Conservation (phyloP, 2,113 vertebrate species). For the Etheostoma spectabile region DNA sequence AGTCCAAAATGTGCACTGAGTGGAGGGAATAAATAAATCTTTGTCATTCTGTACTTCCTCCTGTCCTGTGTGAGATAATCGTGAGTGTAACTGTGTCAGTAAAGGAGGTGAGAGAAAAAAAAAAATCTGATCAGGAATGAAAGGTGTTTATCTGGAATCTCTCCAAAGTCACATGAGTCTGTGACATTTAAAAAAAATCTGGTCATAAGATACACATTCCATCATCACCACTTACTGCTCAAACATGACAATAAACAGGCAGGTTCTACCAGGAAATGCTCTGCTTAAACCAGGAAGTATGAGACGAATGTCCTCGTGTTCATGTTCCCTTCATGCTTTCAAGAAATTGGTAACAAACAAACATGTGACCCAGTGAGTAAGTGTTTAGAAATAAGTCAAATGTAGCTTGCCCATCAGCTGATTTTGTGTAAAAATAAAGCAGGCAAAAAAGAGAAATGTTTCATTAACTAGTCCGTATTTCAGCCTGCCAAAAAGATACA, state of each 20-base stretch:
- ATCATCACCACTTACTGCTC: conserved; percentile 8
- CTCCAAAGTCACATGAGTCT: conserved; percentile 71
- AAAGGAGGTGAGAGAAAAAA: conserved; percentile 2
- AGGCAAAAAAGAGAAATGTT: not conserved
- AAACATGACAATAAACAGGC: not conserved
- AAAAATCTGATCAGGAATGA: too few species aligned
- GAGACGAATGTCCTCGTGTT: not conserved
- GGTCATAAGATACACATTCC: conserved; percentile 74
- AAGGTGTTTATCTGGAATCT: conserved; percentile 27
- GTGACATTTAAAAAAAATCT: conserved; percentile 61
- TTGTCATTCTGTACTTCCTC: conserved; percentile 43
- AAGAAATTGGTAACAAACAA: not conserved
- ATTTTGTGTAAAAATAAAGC: not conserved
- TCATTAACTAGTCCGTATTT: not conserved
- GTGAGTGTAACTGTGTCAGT: not conserved
- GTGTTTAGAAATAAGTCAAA: not conserved
- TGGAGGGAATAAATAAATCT: not conserved
- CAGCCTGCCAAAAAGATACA: not conserved
- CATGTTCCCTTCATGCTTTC: not conserved
- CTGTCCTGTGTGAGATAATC: not conserved
- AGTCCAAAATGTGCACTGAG: not conserved
- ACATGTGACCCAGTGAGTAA: not conserved
- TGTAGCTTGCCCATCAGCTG: conserved; percentile 32
- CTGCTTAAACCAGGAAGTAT: conserved; percentile 1
- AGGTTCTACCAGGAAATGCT: conserved; percentile 8